These are phyloP conservation scores for Stichodactyla mertensii DNA, from an alignment of 64 coral and sea anemone genomes.

Conservation along the genomic window DNA sequence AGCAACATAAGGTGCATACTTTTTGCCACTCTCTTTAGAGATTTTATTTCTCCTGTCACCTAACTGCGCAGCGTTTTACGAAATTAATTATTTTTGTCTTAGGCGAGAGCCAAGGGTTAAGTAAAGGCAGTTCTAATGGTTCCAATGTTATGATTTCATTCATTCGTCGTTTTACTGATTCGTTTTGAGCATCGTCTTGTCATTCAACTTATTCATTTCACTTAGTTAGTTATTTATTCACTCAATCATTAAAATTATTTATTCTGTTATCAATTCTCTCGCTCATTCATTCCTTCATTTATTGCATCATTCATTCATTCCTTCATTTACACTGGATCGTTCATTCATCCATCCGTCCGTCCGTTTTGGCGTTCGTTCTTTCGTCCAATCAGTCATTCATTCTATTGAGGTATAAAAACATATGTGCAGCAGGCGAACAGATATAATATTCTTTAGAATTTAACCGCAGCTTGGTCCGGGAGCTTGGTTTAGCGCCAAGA, in stretches of 20 bases:
- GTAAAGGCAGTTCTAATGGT: not conserved
- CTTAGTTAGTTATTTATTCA: not conserved
- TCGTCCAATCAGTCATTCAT: not conserved
- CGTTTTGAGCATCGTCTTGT: no score
- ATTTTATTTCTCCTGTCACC: not conserved
- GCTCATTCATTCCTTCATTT: not conserved
- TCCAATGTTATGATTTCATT: not conserved
- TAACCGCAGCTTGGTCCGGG: not conserved
- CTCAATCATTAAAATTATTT: not conserved
- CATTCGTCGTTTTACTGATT: no score
- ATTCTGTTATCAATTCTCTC: not conserved
- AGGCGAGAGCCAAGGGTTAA: not conserved
- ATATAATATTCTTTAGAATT: not conserved
- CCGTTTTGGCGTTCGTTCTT: not conserved
- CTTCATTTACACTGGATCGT: no score
- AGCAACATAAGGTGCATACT: no score
- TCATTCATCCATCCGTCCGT: not conserved
- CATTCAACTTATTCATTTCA: not conserved
- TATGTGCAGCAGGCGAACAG: no score
- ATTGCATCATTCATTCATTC: not conserved
- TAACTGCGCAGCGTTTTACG: not conserved
- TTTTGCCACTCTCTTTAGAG: not conserved
- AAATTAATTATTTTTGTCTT: constrained; percentile 8
- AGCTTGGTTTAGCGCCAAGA: not conserved
- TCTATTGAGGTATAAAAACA: not conserved